A percentile compares a stretch with the other conserved stretches of the same genome.
Conservation (phyloP, 2,113 vertebrate species). For the Muntiacus reevesi region DNA sequence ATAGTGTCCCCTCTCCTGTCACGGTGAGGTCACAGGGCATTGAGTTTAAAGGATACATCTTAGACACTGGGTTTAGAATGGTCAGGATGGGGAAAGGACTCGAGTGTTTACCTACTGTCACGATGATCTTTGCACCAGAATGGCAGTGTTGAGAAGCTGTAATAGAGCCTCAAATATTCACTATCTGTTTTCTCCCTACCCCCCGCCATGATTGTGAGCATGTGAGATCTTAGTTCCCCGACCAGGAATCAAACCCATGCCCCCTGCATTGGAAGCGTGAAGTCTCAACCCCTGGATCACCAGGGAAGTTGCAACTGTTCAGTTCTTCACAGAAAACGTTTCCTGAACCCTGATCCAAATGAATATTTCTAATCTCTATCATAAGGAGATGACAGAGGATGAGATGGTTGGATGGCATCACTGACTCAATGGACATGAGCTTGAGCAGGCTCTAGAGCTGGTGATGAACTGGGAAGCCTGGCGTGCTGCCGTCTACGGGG, state of each 20-base stretch:
- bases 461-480: not conserved
- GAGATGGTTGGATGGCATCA: not conserved
- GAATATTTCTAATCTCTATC: not conserved
- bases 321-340: not conserved
- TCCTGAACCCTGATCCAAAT: not conserved
- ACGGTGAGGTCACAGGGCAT: not conserved
- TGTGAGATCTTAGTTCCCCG: not conserved
- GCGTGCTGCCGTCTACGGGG: accelerated
- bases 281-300: not conserved
- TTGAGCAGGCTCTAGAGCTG: not conserved
- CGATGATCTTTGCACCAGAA: not conserved
- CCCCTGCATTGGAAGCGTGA: not conserved
- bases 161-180: not conserved
- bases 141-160: not conserved
- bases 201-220: not conserved
- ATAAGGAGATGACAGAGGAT: not conserved
- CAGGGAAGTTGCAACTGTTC: not conserved
- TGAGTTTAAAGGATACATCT: not conserved
- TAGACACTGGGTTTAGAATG: not conserved
- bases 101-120: accelerated
- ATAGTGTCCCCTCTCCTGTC: accelerated
- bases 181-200: accelerated
- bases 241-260: not conserved
- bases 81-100: too few species aligned
- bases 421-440: not conserved